These are phyloP conservation scores for Chrysolina americana DNA, from an alignment of 2,888 invertebrate genomes.

Conservation along the genomic window DNA sequence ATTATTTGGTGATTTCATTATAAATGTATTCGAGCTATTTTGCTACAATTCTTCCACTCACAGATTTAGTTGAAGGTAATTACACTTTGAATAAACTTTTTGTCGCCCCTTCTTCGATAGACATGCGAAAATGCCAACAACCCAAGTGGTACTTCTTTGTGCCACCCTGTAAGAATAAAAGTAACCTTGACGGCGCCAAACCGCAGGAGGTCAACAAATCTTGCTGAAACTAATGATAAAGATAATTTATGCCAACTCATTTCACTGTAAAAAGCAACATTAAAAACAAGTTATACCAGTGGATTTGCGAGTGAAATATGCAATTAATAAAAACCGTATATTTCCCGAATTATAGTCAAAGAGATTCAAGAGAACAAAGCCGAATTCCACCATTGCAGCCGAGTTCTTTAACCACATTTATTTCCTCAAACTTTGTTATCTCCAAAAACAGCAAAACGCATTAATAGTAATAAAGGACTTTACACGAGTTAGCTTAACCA, in stretches of 20 bases:
- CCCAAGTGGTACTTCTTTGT: too few species aligned
- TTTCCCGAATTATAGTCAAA: background rate
- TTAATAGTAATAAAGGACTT: too few species aligned
- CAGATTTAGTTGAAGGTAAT: too few species aligned
- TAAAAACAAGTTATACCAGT: constrained; percentile 5
- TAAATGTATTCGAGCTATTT: too few species aligned
- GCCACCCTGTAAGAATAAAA: background rate
- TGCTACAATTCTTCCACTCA: too few species aligned
- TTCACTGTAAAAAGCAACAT: constrained; percentile 6
- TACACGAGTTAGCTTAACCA: too few species aligned
- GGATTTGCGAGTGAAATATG: background rate
- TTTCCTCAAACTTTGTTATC: background rate
- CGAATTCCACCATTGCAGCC: background rate
- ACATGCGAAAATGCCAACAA: too few species aligned
- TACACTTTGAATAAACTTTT: too few species aligned
- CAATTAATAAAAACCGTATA: background rate
- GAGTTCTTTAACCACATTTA: background rate
- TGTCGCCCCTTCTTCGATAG: too few species aligned
- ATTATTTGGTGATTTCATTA: too few species aligned
- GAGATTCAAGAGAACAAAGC: background rate
- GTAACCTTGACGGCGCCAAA: constrained; percentile 15
- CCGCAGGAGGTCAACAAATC: constrained; percentile 12
- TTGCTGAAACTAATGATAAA: constrained; percentile 2
- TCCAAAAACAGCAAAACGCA: too few species aligned
- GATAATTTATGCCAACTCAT: constrained; percentile 8